These are phyloP conservation scores for Lycodopsis pacificus DNA, from an alignment of 2,797 vertebrate species.

Conservation along the genomic window DNA sequence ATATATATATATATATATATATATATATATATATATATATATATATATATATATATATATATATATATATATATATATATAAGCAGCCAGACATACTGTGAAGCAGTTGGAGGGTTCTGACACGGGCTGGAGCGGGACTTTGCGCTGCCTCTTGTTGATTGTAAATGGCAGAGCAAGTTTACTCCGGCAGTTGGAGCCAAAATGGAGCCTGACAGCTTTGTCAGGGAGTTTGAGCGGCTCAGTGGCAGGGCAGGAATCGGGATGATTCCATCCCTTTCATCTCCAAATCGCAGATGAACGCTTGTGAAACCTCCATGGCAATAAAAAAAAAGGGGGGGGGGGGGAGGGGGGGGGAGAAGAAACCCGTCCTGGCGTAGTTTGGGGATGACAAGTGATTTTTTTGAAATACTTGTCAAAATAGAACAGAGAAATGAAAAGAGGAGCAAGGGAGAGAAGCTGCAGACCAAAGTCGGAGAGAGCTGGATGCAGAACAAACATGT, in stretches of 20 bases:
- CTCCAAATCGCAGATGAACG: conserved; percentile 79
- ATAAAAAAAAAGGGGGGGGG: conserved; percentile 29
- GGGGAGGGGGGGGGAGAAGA: not conserved
- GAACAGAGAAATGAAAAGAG: conserved; percentile 58
- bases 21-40: too few relatives aligned
- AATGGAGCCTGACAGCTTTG: conserved; percentile 89
- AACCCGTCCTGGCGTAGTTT: conserved; percentile 58
- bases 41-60: too few relatives aligned
- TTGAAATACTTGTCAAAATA: conserved; percentile 66
- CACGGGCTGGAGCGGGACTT: conserved; percentile 73
- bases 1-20: too few relatives aligned
- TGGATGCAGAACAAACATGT: conserved; percentile 68
- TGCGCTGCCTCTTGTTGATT: conserved; percentile 77
- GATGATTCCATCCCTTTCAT: conserved; percentile 86
- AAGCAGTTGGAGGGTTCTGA: conserved; percentile 70
- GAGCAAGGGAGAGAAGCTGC: conserved; percentile 57
- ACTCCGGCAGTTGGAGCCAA: conserved; percentile 78
- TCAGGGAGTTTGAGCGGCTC: conserved; percentile 87
- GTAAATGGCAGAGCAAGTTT: conserved; percentile 86
- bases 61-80: too few relatives aligned
- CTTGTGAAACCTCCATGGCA: conserved; percentile 74
- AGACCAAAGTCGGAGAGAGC: conserved; percentile 64
- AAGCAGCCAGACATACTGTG: conserved; percentile 22
- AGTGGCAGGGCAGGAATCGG: conserved; percentile 83
- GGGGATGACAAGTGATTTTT: conserved; percentile 77